These are phyloP conservation scores for Chloroclysta siterata DNA, from an alignment of 2,888 invertebrate species.

Conservation along the genomic window DNA sequence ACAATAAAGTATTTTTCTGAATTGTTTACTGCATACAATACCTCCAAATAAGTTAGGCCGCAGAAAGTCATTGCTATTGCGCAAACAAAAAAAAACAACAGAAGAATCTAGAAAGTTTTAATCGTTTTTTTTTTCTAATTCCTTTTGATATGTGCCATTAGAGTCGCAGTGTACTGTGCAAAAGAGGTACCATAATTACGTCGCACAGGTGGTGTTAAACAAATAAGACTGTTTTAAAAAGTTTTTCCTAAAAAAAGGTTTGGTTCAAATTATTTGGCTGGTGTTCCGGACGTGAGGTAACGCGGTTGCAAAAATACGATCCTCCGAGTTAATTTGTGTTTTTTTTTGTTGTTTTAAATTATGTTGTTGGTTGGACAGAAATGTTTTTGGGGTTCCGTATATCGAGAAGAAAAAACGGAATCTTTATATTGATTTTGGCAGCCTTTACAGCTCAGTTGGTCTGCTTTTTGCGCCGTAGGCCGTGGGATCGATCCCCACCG, in stretches of 20 bases:
- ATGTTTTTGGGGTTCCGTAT: neutral
- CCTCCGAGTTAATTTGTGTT: neutral
- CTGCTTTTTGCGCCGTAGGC: no score
- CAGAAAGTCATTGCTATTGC: no score
- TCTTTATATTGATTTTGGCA: no score
- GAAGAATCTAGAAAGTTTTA: no score
- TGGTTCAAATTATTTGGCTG: constrained; percentile 28
- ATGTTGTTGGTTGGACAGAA: neutral
- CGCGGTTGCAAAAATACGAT: constrained; percentile 7
- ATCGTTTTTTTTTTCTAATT: no score
- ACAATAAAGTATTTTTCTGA: no score
- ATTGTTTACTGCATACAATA: no score
- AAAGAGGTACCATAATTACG: constrained; percentile 32
- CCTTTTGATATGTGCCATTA: neutral
- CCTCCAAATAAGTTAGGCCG: no score
- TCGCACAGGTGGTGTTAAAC: constrained; percentile 31
- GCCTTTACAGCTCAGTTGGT: no score
- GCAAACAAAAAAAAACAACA: no score
- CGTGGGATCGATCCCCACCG: no score
- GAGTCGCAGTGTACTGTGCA: constrained; percentile 11
- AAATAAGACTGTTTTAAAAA: constrained; percentile 32
- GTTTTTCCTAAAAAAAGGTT: constrained; percentile 21
- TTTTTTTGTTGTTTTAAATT: neutral
- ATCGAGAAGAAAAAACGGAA: no score
- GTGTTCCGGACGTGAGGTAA: constrained; percentile 20